Evolutionary conservation across 2,113 vertebrate species (phyloP), one percentile per base, ranked within the genome.

Genomic region (Muscicapa adusta): DNA sequence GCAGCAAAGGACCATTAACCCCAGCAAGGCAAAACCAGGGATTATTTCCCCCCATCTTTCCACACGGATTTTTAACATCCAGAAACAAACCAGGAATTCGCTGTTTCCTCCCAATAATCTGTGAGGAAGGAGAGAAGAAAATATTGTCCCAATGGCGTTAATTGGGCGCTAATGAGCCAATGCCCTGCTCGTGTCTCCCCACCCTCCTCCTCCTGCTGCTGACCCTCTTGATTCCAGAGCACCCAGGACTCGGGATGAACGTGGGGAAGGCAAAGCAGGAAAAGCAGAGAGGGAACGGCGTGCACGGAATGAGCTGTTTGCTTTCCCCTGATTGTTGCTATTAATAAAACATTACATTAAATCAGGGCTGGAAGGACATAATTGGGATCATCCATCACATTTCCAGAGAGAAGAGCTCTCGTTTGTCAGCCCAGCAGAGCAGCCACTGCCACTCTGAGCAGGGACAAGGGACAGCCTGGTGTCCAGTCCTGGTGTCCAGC

Each of bases 321-420:
- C 97, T 97, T 94, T 94, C 85, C 90, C 92, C 91, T 93, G 97
- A 97, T 95, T 83, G 96, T 91, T 92, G 85, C 96, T 97, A 96
- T 98, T 98, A 98, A 98, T 98, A 97, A 98, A 98, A 96, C 94
- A 97, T 97, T 92, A 61, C 90, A 97, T 98, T 97, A 95, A 97
- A 96, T 95, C 94, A 38, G 94, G 86, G 81, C 96, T 96, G 63
- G 19, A 80, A 92, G 93, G 90, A 70, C 62, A 94, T 97, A 97
- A 98, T 98, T 97, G 97, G 96, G 96, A 89, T 92, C 96, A 97
- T 98, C 97, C 97, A 93, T 98, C 97, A 98, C 3, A 8, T 85
- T 87, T 89, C 50, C 34, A 79, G 88, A 91, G 78, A 92, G 90
- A 78, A 65, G 92, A 78, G 58, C 43, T 89, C 62, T 77, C 4